Conservation (phyloP, 2,113 vertebrate species). For the Mustela lutreola region DNA sequence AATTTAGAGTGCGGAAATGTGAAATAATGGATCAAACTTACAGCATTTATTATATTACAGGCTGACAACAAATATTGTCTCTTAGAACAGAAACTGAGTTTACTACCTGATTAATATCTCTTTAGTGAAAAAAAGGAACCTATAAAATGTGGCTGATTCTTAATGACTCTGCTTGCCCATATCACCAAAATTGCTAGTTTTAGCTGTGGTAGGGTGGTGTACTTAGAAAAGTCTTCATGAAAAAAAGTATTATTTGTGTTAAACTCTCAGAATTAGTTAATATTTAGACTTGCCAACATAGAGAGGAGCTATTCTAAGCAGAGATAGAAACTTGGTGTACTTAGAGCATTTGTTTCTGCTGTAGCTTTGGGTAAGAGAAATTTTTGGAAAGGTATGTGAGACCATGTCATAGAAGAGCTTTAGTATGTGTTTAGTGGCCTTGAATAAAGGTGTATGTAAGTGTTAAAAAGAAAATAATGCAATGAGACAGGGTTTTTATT, state of each 20-base stretch:
- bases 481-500: background rate
- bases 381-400: slow-evolving; percentile 40
- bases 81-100: slow-evolving; percentile 35
- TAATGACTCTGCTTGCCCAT: slow-evolving; percentile 26
- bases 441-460: background rate
- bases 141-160: background rate
- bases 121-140: slow-evolving; percentile 44
- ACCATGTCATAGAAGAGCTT: background rate
- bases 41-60: slow-evolving; percentile 13
- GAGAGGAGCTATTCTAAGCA: slow-evolving; percentile 22
- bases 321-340: slow-evolving; percentile 41
- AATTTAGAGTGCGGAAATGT: slow-evolving; percentile 34
- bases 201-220: background rate
- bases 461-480: slow-evolving; percentile 48
- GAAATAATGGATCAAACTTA: slow-evolving; percentile 1
- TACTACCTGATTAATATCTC: slow-evolving; percentile 47
- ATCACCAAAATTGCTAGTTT: slow-evolving; percentile 55
- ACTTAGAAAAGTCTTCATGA: slow-evolving; percentile 55
- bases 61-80: background rate
- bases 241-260: slow-evolving; percentile 17
- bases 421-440: slow-evolving; percentile 35
- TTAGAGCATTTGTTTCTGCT: slow-evolving; percentile 54
- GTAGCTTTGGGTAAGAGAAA: slow-evolving; percentile 35
- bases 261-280: slow-evolving; percentile 63
- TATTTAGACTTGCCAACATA: slow-evolving; percentile 26